Evolutionary conservation across 2,888 invertebrate species (phyloP).

Genomic region (Microctonus hyperodae): DNA sequence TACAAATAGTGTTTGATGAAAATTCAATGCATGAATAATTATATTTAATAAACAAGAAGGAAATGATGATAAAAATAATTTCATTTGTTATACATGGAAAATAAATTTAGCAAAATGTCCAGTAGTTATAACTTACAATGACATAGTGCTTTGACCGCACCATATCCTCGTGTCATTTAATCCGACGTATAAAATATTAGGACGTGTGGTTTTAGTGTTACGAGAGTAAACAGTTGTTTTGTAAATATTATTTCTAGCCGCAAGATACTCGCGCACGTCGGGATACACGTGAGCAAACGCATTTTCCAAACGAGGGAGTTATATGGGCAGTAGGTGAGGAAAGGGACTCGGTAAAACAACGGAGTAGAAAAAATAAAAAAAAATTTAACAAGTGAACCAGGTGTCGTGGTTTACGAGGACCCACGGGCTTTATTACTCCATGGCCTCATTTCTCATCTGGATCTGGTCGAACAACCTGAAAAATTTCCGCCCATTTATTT

Average conservation of each 20-base stretch:
- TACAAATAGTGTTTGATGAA: not conserved
- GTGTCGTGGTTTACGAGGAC: conserved; percentile 15
- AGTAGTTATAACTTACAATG: too few relatives aligned
- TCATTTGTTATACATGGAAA: too few relatives aligned
- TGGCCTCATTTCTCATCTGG: conserved; percentile 12
- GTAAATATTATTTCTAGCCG: not conserved
- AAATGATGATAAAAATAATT: not conserved
- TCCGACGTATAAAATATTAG: conserved; percentile 25
- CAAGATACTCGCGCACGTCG: not conserved
- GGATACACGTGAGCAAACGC: not conserved
- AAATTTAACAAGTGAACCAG: conserved; percentile 12
- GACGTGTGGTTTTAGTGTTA: conserved; percentile 23
- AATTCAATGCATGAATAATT: not conserved
- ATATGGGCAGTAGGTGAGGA: not conserved
- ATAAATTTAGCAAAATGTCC: too few relatives aligned
- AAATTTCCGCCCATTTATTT: conserved; percentile 12
- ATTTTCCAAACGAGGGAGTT: conserved; percentile 6
- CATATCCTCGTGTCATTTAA: conserved; percentile 22
- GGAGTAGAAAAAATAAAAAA: not conserved
- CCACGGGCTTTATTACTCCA: conserved; percentile 13
- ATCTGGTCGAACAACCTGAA: conserved; percentile 11
- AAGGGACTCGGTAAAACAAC: not conserved
- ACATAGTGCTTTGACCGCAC: not conserved
- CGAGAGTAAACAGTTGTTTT: conserved; percentile 22
- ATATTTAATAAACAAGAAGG: not conserved